Evolutionary conservation across 2,888 invertebrate genomes (phyloP).

Genomic region (Eudasyphora cyanicolor): DNA sequence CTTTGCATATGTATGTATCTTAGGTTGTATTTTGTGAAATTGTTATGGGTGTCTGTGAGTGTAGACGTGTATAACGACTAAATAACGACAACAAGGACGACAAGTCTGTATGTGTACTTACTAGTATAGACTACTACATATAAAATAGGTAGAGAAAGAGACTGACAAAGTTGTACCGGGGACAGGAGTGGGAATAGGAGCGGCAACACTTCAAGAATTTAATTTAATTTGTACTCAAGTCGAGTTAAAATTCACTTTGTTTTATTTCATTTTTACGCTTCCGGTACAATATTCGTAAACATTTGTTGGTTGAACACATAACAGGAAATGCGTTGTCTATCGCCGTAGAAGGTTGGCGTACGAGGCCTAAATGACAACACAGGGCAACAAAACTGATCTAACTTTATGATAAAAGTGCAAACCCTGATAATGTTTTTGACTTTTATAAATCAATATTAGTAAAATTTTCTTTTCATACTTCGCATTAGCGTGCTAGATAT

Average conservation of each 20-base stretch:
- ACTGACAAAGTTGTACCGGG: conserved; percentile 48
- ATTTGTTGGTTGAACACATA: conserved; percentile 39
- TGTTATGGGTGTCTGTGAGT: conserved; percentile 35
- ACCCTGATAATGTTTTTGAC: too few relatives aligned
- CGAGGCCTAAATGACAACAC: not conserved
- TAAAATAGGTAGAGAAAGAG: conserved; percentile 19
- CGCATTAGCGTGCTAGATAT: too few relatives aligned
- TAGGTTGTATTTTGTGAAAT: too few relatives aligned
- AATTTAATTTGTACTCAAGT: conserved; percentile 67
- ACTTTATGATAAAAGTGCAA: too few relatives aligned
- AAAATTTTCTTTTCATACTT: too few relatives aligned
- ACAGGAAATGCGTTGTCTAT: conserved; percentile 14
- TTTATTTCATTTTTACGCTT: conserved; percentile 54
- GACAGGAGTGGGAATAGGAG: not conserved
- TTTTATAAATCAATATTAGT: too few relatives aligned
- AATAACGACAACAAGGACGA: conserved; percentile 37
- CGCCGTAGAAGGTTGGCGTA: not conserved
- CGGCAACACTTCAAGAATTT: conserved; percentile 64
- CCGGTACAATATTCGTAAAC: conserved; percentile 18
- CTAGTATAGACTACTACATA: not conserved
- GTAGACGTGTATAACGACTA: conserved; percentile 25
- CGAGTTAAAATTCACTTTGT: conserved; percentile 65
- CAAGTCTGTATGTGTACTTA: too few relatives aligned
- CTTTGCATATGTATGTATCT: too few relatives aligned
- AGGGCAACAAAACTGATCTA: too few relatives aligned